Conservation (phyloP, 2,888 invertebrate species). For the Agonopterix arenella region DNA sequence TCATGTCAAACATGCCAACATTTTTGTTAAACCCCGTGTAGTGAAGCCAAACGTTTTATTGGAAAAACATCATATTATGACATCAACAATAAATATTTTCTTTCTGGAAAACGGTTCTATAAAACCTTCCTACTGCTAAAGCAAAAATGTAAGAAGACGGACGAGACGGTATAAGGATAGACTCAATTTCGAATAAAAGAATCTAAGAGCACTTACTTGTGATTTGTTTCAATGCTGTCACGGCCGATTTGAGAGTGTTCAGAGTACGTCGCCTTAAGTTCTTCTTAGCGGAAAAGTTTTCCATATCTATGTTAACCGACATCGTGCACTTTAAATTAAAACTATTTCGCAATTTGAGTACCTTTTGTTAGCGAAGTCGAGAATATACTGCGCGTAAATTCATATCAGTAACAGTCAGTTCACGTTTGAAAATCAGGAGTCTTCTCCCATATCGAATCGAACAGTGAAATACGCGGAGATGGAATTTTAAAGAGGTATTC, state of each 20-base stretch:
- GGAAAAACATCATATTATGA: too few species aligned
- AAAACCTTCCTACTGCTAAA: too few species aligned
- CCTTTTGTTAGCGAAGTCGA: constrained; percentile 58
- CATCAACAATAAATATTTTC: too few species aligned
- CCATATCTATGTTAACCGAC: constrained; percentile 58
- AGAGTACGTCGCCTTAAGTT: constrained; percentile 63
- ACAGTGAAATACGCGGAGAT: constrained; percentile 29
- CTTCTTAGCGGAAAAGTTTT: constrained; percentile 61
- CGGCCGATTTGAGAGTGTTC: constrained; percentile 65
- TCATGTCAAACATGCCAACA: too few species aligned
- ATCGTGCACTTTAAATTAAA: not conserved
- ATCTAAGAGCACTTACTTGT: constrained; percentile 56
- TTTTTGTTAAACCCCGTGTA: too few species aligned
- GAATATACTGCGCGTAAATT: constrained; percentile 61
- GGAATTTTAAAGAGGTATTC: constrained; percentile 12
- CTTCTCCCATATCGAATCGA: constrained; percentile 30
- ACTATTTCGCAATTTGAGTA: constrained; percentile 19
- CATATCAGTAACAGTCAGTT: constrained; percentile 56
- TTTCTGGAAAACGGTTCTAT: too few species aligned
- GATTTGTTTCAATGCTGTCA: constrained; percentile 66
- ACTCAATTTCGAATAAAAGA: constrained; percentile 9
- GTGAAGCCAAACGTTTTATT: too few species aligned
- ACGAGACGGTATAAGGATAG: not conserved
- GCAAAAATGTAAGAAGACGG: too few species aligned
- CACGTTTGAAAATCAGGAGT: constrained; percentile 44